Base-by-base conservation (phyloP, 2,888 invertebrate species). In the Cephus spinipes region DNA sequence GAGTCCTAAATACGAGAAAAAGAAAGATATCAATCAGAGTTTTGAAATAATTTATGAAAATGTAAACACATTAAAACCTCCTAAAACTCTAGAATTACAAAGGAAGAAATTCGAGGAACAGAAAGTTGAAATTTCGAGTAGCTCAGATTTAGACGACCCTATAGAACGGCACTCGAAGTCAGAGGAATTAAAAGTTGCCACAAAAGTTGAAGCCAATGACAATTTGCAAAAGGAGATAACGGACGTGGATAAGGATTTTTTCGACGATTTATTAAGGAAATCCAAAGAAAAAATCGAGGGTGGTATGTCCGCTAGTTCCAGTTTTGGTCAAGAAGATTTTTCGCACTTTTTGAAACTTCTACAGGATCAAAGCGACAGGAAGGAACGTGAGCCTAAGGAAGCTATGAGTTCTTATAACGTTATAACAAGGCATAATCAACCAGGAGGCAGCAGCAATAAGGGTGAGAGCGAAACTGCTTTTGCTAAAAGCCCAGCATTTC, bases 161-260 rank as follows among this genome's bases (percentile, higher is more conserved):
- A 90, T 90, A 15, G 90, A 90, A 76, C 86, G 84, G 74, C 89
- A 90, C 78, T 90, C 90, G 3, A 87, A 85, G 71, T 87, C 87
- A 9, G 89, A 90, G 73, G 89, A 90, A 31, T 77, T 84, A 11
- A 85, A 84, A 32, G 83, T 81, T 36, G 73, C 80, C 4, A 87
- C 86, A 33, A 89, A 85, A 75, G 32, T 81, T 3, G 84, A 83
- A 2, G 83, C 86, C 40, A 90, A 90, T 71, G 88, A 90, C 15
- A 92, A 86, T 81, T 80, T 90, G 31, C 87, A 87, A 31, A 89
- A 90, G 55, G 91, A 92, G 81, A 91, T 90, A 74, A 91, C 86
- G 0, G 91, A 91, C 33, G 91, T 91, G 0, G 91, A 91, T 74
- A 90, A 90, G 79, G 87, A 90, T 80, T 91, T 90, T 79, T 91